These are phyloP conservation scores for Noctua comes DNA, from an alignment of 2,888 invertebrate genomes.

Conservation along the genomic window DNA sequence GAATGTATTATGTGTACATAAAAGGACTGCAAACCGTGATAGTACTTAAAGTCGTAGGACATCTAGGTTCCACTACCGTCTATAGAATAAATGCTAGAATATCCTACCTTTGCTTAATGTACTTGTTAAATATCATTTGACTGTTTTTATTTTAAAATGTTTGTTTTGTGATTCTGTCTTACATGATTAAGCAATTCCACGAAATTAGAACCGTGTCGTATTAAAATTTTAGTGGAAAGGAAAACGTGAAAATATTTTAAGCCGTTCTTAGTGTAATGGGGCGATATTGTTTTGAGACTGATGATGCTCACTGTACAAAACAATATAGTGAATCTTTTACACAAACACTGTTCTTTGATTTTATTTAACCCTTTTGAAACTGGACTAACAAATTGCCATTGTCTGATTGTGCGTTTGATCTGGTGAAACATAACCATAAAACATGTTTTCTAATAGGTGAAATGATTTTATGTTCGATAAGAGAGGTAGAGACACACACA, in stretches of 20 bases:
- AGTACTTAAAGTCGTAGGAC: conserved; percentile 83
- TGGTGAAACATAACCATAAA: background rate
- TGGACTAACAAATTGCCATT: background rate
- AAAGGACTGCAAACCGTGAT: conserved; percentile 85
- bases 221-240: conserved; percentile 75
- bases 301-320: conserved; percentile 83
- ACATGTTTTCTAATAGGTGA: background rate
- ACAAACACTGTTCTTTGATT: conserved; percentile 78
- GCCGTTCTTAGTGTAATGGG: conserved; percentile 78
- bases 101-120: conserved; percentile 67
- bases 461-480: background rate
- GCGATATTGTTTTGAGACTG: conserved; percentile 87
- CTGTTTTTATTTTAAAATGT: conserved; percentile 61
- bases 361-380: conserved; percentile 44
- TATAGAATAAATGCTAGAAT: conserved; percentile 78
- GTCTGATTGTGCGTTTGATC: background rate
- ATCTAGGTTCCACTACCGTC: conserved; percentile 73
- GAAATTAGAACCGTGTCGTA: conserved; percentile 73
- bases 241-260: conserved; percentile 78
- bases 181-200: conserved; percentile 70
- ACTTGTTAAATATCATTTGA: conserved; percentile 58
- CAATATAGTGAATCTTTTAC: conserved; percentile 89
- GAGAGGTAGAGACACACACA: too few species aligned
- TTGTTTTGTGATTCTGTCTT: conserved; percentile 59
- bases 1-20: conserved; percentile 73